Percentiles rank a stretch among this genome's conserved stretches.
Evolutionary conservation across 2,113 vertebrate genomes (phyloP).

Genomic region (Alexandromys fortis): DNA sequence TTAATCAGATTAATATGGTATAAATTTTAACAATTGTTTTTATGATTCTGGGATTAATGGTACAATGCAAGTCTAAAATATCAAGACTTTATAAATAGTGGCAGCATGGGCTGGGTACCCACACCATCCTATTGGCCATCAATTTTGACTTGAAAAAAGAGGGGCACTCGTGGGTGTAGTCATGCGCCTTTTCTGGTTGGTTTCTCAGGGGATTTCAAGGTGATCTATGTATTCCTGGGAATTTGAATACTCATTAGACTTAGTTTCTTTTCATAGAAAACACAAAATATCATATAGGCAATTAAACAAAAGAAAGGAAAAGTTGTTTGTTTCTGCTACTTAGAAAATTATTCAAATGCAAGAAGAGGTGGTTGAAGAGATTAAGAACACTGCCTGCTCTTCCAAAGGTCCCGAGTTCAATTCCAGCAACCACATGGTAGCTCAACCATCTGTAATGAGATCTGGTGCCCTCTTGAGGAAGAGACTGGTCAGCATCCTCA

Average conservation of each 20-base stretch:
- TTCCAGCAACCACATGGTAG: no score
- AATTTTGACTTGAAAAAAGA: constrained; percentile 41
- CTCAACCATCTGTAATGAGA: no score
- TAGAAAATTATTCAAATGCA: constrained; percentile 31
- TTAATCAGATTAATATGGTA: constrained; percentile 75
- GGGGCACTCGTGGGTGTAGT: constrained; percentile 1
- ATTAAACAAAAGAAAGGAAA: constrained; percentile 22
- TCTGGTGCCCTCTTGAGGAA: no score
- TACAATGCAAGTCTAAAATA: constrained; percentile 51
- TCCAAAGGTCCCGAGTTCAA: no score
- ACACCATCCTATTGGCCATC: constrained; percentile 25
- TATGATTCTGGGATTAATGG: constrained; percentile 65
- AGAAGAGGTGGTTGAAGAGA: neutral
- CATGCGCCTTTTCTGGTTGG: constrained; percentile 11
- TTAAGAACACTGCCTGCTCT: no score
- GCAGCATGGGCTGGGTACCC: neutral
- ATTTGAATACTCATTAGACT: neutral
- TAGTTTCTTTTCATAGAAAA: neutral
- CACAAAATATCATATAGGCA: constrained; percentile 20
- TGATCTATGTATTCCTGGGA: neutral
- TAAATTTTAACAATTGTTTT: constrained; percentile 76
- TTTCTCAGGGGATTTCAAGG: constrained; percentile 38
- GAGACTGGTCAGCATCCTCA: no score
- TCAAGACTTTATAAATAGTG: constrained; percentile 56
- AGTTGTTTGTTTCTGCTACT: constrained; percentile 29